phyloP scores from a whole-genome alignment of 2,888 invertebrate species.

The Trichogramma evanescens region DNA sequence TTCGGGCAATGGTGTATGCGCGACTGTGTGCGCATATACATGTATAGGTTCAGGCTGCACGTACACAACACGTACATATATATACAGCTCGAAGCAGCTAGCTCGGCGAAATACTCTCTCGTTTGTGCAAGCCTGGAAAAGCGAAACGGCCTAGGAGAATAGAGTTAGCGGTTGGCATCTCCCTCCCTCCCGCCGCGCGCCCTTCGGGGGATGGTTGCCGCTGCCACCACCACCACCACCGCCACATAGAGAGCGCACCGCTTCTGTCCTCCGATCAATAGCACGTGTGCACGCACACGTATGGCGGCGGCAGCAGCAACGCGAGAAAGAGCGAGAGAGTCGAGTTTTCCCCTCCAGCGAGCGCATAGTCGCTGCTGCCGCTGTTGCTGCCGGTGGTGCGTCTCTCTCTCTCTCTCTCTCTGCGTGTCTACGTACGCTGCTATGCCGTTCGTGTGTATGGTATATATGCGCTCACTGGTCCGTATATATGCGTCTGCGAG shows the following conservation, averaged over 20 bases:
- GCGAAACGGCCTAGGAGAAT: slow-evolving; percentile 29
- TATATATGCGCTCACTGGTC: background rate
- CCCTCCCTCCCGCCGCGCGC: slow-evolving; percentile 12
- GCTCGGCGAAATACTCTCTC: background rate
- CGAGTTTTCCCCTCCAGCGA: no score
- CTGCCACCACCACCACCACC: background rate
- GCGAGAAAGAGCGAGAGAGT: background rate
- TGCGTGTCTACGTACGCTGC: no score
- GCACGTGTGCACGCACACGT: slow-evolving; percentile 41
- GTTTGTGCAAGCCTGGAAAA: background rate
- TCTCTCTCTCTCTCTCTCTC: no score
- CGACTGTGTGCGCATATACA: background rate
- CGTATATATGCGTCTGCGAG: background rate
- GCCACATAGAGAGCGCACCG: slow-evolving; percentile 3
- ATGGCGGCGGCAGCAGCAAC: background rate
- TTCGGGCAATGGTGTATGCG: background rate
- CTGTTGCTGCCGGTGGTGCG: no score
- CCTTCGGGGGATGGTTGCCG: background rate
- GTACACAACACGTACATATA: no score
- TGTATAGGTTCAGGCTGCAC: no score
- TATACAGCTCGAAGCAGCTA: background rate
- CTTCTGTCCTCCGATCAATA: slow-evolving; percentile 40
- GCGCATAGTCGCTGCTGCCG: no score
- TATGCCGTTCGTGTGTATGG: no score
- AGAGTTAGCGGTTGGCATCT: slow-evolving; percentile 40